Evolutionary conservation across 2,797 vertebrate genomes (phyloP).

Genomic region (Micropoecilia bifurca): DNA sequence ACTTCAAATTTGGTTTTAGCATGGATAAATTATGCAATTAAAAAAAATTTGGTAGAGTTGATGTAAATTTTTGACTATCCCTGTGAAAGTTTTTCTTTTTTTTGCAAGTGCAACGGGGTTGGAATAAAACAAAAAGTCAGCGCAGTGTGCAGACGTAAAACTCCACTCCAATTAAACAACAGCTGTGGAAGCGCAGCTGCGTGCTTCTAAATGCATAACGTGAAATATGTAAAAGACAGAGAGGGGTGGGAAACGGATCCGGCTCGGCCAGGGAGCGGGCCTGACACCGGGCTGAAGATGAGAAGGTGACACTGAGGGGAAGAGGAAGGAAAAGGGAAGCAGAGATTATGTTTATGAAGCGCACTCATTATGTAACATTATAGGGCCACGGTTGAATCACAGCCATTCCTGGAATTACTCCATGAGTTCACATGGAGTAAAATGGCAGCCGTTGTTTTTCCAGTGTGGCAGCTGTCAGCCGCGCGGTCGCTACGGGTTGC

Average conservation of each 20-base stretch:
- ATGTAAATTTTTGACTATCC: background rate
- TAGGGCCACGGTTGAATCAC: constrained; percentile 64
- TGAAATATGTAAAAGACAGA: constrained; percentile 33
- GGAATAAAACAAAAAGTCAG: background rate
- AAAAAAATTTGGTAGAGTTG: background rate
- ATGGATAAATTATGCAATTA: background rate
- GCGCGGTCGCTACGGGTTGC: constrained; percentile 45
- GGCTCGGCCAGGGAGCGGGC: constrained; percentile 3
- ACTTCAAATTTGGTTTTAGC: background rate
- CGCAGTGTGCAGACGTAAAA: constrained; percentile 20
- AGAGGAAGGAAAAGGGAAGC: constrained; percentile 62
- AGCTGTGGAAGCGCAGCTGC: constrained; percentile 58
- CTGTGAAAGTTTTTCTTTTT: background rate
- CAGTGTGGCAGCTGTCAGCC: constrained; percentile 77
- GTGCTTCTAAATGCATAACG: constrained; percentile 26
- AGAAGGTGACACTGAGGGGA: constrained; percentile 50
- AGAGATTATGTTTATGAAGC: constrained; percentile 69
- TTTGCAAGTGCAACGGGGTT: background rate
- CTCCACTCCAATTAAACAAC: constrained; percentile 51
- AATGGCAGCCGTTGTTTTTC: constrained; percentile 63
- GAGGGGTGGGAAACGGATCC: constrained; percentile 20
- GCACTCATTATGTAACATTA: constrained; percentile 75
- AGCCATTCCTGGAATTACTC: constrained; percentile 74
- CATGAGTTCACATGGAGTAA: constrained; percentile 43
- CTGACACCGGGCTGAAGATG: constrained; percentile 14